Conservation (phyloP, 2,113 vertebrate species). For the Camarhynchus parvulus region DNA sequence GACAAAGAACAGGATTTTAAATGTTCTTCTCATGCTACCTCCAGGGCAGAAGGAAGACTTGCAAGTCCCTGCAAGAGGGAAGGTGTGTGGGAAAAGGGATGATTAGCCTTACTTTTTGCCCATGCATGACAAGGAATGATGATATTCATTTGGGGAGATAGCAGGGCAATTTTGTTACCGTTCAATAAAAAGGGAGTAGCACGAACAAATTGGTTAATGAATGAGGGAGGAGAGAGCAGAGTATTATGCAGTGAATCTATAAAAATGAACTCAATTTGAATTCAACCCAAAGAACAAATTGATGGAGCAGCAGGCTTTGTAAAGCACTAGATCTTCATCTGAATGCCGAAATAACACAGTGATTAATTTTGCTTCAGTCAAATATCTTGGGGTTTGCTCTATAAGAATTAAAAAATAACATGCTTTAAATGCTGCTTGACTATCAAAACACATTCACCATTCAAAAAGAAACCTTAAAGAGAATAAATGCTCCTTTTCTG, state of each 20-base stretch:
- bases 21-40: neutral
- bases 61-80: neutral
- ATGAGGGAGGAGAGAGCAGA: constrained; percentile 47
- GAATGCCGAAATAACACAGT: constrained; percentile 22
- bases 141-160: constrained; percentile 22
- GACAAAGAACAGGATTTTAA: neutral
- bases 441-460: neutral
- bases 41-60: neutral
- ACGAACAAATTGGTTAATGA: constrained; percentile 67
- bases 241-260: constrained; percentile 49
- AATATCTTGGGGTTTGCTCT: neutral
- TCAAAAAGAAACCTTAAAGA: neutral
- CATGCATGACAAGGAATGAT: constrained; percentile 52
- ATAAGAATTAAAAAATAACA: constrained; percentile 4
- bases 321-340: constrained; percentile 68
- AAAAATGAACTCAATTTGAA: constrained; percentile 68
- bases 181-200: constrained; percentile 53
- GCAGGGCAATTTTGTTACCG: neutral
- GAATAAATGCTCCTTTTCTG: neutral
- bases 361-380: constrained; percentile 51
- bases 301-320: constrained; percentile 56
- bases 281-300: constrained; percentile 53
- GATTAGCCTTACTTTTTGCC: neutral
- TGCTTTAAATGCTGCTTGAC: neutral
- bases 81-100: neutral